Conservation (phyloP, 2,113 vertebrate species). For the Bubo bubo region DNA sequence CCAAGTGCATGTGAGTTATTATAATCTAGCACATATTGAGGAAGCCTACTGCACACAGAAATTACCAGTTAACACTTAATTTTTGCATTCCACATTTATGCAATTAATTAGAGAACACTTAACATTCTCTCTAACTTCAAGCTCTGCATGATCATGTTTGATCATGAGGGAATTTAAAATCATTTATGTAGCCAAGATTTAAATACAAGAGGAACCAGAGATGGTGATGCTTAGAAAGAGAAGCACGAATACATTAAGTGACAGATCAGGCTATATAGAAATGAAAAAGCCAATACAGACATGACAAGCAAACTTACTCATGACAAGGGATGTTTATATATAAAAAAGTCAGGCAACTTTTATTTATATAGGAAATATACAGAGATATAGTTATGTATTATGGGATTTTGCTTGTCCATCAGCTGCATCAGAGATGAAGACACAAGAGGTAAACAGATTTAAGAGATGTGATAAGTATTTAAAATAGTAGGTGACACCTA, state of each 20-base stretch:
- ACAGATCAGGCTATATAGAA: background rate
- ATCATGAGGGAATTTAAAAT: constrained; percentile 58
- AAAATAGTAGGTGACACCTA: background rate
- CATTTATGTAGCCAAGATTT: constrained; percentile 55
- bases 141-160: constrained; percentile 68
- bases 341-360: background rate
- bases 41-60: constrained; percentile 43
- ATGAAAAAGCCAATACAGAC: background rate
- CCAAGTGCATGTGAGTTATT: constrained; percentile 21
- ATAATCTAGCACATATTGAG: background rate
- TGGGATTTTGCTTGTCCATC: background rate
- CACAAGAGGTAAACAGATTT: background rate
- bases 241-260: background rate
- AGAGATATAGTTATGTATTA: background rate
- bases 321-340: background rate
- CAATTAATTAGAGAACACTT: constrained; percentile 73
- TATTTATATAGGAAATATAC: background rate
- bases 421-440: background rate
- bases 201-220: constrained; percentile 55
- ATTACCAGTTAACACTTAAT: constrained; percentile 64
- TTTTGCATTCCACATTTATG: constrained; percentile 73
- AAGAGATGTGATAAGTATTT: background rate
- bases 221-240: background rate
- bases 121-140: constrained; percentile 66
- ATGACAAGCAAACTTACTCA: background rate